Conservation (phyloP, 1,140 invertebrate species). For the Tachypleus tridentatus region DNA sequence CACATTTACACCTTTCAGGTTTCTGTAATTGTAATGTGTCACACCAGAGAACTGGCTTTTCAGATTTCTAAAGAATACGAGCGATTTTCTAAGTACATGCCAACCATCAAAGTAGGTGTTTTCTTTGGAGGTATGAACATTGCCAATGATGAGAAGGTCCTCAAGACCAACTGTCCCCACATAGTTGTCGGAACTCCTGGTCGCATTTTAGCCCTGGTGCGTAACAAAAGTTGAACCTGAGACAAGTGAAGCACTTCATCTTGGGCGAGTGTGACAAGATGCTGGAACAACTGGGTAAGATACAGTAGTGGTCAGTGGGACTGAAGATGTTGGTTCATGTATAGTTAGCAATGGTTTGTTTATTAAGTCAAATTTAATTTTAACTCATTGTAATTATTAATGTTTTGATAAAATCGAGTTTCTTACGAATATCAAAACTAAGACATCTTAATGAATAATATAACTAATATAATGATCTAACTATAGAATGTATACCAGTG, state of each 20-base stretch:
- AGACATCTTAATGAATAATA: too few species aligned
- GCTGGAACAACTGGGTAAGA: conserved; percentile 43
- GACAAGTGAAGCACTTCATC: conserved; percentile 47
- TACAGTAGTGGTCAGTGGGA: neutral
- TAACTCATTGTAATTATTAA: too few species aligned
- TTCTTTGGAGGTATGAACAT: conserved; percentile 47
- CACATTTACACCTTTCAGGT: conserved; percentile 30
- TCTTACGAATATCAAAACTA: too few species aligned
- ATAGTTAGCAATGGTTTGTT: too few species aligned
- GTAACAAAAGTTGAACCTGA: conserved; percentile 36
- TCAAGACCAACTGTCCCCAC: conserved; percentile 46
- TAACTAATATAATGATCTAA: too few species aligned
- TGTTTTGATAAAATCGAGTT: too few species aligned
- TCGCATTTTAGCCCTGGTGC: conserved; percentile 41
- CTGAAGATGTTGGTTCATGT: too few species aligned
- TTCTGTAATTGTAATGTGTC: conserved; percentile 47
- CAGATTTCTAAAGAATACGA: conserved; percentile 51
- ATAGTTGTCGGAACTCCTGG: conserved; percentile 51
- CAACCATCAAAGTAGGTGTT: conserved; percentile 38
- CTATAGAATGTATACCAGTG: too few species aligned
- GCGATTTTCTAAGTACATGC: conserved; percentile 47
- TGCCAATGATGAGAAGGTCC: conserved; percentile 45
- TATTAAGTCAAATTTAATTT: too few species aligned
- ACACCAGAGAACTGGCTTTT: conserved; percentile 48
- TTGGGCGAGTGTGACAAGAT: conserved; percentile 52